phyloP scores from a whole-genome alignment of 2,888 invertebrate species.

The Drosophila robusta region DNA sequence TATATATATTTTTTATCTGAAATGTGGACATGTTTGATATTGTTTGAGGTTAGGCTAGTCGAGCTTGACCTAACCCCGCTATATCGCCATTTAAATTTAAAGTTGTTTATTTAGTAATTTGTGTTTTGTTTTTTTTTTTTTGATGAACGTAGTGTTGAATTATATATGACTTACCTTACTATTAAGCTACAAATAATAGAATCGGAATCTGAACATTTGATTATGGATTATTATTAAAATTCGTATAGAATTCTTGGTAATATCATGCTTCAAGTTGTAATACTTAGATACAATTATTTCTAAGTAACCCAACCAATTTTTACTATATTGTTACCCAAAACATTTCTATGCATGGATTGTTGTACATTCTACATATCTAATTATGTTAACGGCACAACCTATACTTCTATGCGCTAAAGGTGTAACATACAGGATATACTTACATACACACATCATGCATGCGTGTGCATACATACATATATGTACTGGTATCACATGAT shows the following conservation, averaged over 20 bases:
- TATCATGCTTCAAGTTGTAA: constrained; percentile 24
- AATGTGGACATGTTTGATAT: constrained; percentile 5
- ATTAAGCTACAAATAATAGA: constrained; percentile 33
- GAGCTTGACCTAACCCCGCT: not conserved
- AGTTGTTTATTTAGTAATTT: not conserved
- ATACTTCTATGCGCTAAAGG: not conserved
- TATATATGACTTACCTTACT: constrained; percentile 35
- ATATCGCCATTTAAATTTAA: not conserved
- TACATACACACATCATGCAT: constrained; percentile 19
- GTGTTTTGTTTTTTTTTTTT: not conserved
- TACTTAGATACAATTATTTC: not conserved
- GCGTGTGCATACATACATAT: constrained; percentile 7
- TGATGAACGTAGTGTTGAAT: constrained; percentile 7
- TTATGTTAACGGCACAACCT: constrained; percentile 5
- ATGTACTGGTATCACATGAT: not conserved
- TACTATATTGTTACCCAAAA: constrained; percentile 5
- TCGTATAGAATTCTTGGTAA: not conserved
- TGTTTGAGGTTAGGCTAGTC: not conserved
- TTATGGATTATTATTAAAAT: constrained; percentile 17
- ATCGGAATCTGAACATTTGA: constrained; percentile 18
- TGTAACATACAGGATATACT: constrained; percentile 9
- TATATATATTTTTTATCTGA: constrained; percentile 1
- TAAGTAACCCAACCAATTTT: constrained; percentile 12
- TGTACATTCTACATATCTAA: constrained; percentile 1
- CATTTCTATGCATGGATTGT: not conserved